Percentiles rank a stretch among this genome's conserved stretches.
Conservation (phyloP, 2,113 vertebrate species). For the Centropus unirufus region DNA sequence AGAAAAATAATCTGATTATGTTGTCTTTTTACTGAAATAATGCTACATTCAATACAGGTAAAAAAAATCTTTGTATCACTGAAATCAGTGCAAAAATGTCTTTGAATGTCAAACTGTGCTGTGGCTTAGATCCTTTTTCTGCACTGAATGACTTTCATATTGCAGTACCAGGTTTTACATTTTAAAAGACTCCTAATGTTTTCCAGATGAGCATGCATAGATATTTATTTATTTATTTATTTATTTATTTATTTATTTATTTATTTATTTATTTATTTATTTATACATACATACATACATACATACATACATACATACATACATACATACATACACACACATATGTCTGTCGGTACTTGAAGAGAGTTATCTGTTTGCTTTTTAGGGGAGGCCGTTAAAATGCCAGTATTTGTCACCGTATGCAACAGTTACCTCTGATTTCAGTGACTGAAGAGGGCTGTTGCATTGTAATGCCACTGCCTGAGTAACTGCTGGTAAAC, state of each 20-base stretch:
- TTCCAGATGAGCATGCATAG: background rate
- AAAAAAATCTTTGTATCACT: background rate
- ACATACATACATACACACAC: no score
- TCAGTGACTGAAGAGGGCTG: background rate
- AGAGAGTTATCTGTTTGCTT: background rate
- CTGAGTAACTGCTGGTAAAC: background rate
- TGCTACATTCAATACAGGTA: background rate
- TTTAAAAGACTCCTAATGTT: background rate
- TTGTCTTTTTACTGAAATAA: background rate
- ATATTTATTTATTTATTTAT: background rate
- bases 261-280: no score
- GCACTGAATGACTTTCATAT: background rate
- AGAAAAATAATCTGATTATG: background rate
- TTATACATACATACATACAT: no score
- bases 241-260: no score
- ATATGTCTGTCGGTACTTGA: background rate
- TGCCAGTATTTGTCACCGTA: background rate
- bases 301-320: no score
- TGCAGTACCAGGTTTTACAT: background rate
- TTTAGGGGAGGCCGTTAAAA: background rate
- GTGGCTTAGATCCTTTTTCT: background rate
- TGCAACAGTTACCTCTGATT: background rate
- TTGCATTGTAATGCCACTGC: background rate
- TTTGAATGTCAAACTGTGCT: background rate
- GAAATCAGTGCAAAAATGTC: background rate